Percentiles rank a stretch among this genome's conserved stretches.
Evolutionary conservation across 2,888 invertebrate genomes (phyloP).

Genomic region (Penaeus monodon): DNA sequence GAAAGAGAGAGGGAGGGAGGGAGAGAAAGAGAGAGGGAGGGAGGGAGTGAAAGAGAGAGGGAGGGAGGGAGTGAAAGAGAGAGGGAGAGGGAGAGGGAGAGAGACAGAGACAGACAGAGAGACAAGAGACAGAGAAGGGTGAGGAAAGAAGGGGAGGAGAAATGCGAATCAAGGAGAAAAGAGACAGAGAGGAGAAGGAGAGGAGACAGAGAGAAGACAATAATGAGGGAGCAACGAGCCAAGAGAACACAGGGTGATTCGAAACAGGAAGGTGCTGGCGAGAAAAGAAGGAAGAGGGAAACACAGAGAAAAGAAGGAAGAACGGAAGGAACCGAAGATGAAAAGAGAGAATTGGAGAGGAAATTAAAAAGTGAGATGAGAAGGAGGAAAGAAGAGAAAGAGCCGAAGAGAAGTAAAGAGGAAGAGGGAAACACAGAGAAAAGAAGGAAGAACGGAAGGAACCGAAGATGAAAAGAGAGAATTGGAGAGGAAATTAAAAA

Average conservation of each 20-base stretch:
- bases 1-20: too few relatives aligned
- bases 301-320: not conserved
- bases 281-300: not conserved
- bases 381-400: not conserved
- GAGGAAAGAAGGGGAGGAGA: too few relatives aligned
- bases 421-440: not conserved
- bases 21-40: too few relatives aligned
- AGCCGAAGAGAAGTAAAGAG: not conserved
- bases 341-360: not conserved
- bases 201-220: too few relatives aligned
- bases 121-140: not conserved
- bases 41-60: too few relatives aligned
- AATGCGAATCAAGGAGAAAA: too few relatives aligned
- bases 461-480: not conserved
- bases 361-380: not conserved
- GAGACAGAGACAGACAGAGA: not conserved
- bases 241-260: too few relatives aligned
- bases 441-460: not conserved
- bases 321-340: not conserved
- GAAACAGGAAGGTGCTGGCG: too few relatives aligned
- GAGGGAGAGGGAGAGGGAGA: not conserved
- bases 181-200: not conserved
- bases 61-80: not conserved
- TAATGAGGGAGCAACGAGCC: too few relatives aligned
- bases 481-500: not conserved